Base-by-base conservation (phyloP, 1,140 invertebrate genomes). In the Myzus persicae region DNA sequence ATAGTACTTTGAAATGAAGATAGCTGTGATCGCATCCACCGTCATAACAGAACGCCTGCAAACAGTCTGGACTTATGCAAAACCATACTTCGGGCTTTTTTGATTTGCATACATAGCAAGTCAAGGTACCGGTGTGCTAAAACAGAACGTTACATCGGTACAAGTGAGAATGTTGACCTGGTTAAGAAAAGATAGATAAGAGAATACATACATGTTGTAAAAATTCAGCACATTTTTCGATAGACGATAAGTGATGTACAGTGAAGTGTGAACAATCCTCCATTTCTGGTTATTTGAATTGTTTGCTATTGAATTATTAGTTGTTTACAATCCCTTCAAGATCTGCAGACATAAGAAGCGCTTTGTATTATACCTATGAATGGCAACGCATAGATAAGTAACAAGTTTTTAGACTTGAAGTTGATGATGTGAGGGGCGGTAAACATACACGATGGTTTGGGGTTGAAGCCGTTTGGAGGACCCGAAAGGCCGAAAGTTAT, bases 41-140 rank as follows among this genome's bases (percentile, higher is more conserved):
- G 94, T 98, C 97, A 18, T 97, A 97, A 95, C 98, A 98, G 38
- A 97, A 97, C 94, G 98, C 96, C 95, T 96, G 96, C 59, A 97
- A 96, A 95, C 98, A 99, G 59, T 97, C 96, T 59, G 96, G 96
- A 94, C 97, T 96, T 46, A 98, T 95, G 94, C 98, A 99, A 42
- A 98, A 96, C 98, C 98, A 98, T 51, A 99, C 95, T 95, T 98
- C 97, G 24, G 97, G 97, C 1, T 97, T 97, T 40, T 95, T 94
- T 67, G 95, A 96, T 22, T 95, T 95, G 95, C 97, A 97, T 94
- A 96, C 96, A 81, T 96, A 95, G 95, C 97, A 97, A 85, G 91
- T 93, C 26, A 93, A 54, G 2, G 14, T 48, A 40, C 81, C 46
- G 40, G 46, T 31, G 20, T 93, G 42, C 91, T 93, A 84, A 38